These are phyloP conservation scores for Tor tambroides DNA, from an alignment of 2,113 vertebrate genomes.

Conservation along the genomic window DNA sequence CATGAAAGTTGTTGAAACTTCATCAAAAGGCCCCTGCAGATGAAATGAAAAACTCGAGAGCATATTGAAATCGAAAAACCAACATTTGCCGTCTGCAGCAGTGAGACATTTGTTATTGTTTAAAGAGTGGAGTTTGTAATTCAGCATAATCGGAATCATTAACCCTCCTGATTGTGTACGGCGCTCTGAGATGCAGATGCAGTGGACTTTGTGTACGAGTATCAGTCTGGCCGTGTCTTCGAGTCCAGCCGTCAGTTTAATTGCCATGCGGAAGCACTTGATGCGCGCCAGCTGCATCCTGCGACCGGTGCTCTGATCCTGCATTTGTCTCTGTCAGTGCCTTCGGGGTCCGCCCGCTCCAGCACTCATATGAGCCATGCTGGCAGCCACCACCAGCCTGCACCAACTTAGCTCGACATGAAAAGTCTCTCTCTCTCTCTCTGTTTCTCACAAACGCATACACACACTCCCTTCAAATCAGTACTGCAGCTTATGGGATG, in stretches of 20 bases:
- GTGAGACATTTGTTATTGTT: constrained; percentile 22
- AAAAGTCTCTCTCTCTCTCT: constrained; percentile 14
- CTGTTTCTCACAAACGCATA: background rate
- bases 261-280: constrained; percentile 73
- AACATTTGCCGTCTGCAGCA: background rate
- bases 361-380: constrained; percentile 64
- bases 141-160: background rate
- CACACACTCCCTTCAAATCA: background rate
- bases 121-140: constrained; percentile 35
- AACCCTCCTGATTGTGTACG: background rate
- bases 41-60: background rate
- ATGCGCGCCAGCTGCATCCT: constrained; percentile 77
- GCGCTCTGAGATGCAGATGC: constrained; percentile 54
- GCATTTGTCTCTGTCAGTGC: constrained; percentile 74
- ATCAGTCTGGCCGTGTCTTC: constrained; percentile 46
- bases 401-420: constrained; percentile 18
- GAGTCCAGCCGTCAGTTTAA: constrained; percentile 66
- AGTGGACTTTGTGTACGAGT: constrained; percentile 53
- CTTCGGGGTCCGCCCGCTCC: constrained; percentile 62
- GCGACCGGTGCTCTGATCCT: constrained; percentile 67
- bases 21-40: background rate
- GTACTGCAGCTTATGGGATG: background rate
- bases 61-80: background rate
- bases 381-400: constrained; percentile 60
- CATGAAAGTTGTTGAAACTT: background rate